Percentiles rank a stretch among this genome's conserved stretches.
phyloP scores from a whole-genome alignment of 1,140 invertebrate species.

The Aphidius gifuensis region DNA sequence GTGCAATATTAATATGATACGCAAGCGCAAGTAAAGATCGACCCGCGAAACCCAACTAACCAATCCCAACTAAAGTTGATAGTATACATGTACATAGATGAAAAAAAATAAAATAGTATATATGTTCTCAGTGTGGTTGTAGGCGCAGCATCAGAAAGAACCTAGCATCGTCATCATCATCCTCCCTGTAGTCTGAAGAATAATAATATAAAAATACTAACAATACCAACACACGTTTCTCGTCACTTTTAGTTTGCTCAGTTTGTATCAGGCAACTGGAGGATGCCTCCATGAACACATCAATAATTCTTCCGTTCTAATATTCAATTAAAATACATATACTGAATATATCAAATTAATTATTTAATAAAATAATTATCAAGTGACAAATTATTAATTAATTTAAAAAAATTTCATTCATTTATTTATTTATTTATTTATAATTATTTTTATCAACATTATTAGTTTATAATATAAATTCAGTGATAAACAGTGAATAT shows the following conservation, averaged over 20 bases:
- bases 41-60: conserved; percentile 47
- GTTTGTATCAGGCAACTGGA: neutral
- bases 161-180: conserved; percentile 7
- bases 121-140: neutral
- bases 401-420: no score
- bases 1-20: conserved; percentile 15
- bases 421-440: no score
- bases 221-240: neutral
- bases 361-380: no score
- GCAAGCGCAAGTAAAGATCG: conserved; percentile 46
- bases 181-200: conserved; percentile 32
- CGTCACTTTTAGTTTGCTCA: neutral
- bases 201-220: conserved; percentile 31
- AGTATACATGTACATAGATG: neutral
- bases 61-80: conserved; percentile 25
- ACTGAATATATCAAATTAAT: no score
- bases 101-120: neutral
- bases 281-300: neutral
- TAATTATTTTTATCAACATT: no score
- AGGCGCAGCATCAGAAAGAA: neutral
- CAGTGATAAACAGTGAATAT: no score
- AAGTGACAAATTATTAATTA: no score
- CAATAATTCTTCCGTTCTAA: neutral
- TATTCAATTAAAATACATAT: no score
- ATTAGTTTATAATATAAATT: no score